Base-by-base conservation (phyloP, 2,888 invertebrate species). In the Tenthredo livida region DNA sequence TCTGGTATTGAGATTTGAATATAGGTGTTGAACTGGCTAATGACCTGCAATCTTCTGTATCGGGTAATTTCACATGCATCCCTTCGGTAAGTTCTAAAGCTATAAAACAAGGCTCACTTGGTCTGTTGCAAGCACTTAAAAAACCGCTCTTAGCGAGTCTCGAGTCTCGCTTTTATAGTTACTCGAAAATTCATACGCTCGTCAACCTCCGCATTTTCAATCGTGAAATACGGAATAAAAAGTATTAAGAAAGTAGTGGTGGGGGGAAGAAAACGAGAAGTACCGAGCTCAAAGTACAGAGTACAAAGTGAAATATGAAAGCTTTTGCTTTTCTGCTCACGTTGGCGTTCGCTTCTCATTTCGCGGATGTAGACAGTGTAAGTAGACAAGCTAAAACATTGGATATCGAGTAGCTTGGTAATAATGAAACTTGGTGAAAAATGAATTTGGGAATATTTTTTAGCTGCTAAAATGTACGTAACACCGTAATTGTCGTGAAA, bases 301-400 rank as follows among this genome's bases (percentile, higher is more conserved):
- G 80, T 80, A 78, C 78, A 78, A 78, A 78, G 78, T 67, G 67
- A 65, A 83, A 83, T 70, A 83, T 83, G 83, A 83, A 83, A 83
- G 83, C 83, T 65, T 50, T 83, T 50, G 83, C 21, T 83, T 50
- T 83, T n/a, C 47, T 83, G 50, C 83, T 83, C 29, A 50, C 83
- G 83, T 17, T 83, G 25, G 80, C 58, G 58, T 40, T 80, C 58
- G 80, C 80, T 15, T 58, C 80, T 80, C 40, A 40, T 61, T 80
- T 80, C 2, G 80, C 40, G 58, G 61, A 80, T 58, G 80, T 80
- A 12, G 80, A 80, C 40, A 80, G 80, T 61, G 80, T 80, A 61
- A 61, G 80, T 80, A 80, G 40, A 61, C 37, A 25, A 25, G 37
- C 21, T 80, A 15, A 61, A 80, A 33, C 54, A 50, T 77, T 54